A percentile compares a stretch with the other conserved stretches of the same genome.
Evolutionary conservation across 2,113 vertebrate species (phyloP).

Genomic region (Xerus inauris): DNA sequence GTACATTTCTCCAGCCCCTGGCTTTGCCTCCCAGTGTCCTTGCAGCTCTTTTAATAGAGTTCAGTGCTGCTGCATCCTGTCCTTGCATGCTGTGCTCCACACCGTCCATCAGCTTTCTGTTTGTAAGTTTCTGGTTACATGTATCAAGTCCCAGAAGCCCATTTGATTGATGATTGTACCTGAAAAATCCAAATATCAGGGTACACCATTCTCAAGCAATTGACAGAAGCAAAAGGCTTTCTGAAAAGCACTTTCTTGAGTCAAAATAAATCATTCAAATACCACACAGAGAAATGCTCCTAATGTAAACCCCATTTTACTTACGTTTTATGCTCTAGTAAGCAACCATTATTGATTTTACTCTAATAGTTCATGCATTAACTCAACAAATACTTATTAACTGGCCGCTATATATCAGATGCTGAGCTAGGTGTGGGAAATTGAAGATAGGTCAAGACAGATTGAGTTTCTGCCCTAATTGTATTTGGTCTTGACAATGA

Average conservation of each 20-base stretch:
- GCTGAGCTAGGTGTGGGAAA: slow-evolving; percentile 35
- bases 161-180: neutral
- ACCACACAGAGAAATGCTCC: neutral
- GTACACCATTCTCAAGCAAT: rapidly evolving
- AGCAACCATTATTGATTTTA: slow-evolving; percentile 65
- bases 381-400: slow-evolving; percentile 65
- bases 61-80: rapidly evolving
- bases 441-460: slow-evolving; percentile 22
- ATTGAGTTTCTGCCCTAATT: slow-evolving; percentile 23
- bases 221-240: neutral
- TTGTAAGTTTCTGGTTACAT: neutral
- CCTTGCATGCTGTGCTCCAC: neutral
- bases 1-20: too few relatives aligned
- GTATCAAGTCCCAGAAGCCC: neutral
- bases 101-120: neutral
- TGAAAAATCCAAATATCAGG: neutral
- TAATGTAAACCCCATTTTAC: slow-evolving; percentile 15
- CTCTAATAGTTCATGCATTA: slow-evolving; percentile 59
- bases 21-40: neutral
- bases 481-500: neutral
- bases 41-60: neutral
- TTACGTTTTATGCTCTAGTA: slow-evolving; percentile 42
- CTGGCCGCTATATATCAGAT: neutral
- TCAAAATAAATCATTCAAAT: slow-evolving; percentile 41
- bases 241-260: slow-evolving; percentile 34